phyloP scores from a whole-genome alignment of 2,797 vertebrate species.

The Sparus aurata region DNA sequence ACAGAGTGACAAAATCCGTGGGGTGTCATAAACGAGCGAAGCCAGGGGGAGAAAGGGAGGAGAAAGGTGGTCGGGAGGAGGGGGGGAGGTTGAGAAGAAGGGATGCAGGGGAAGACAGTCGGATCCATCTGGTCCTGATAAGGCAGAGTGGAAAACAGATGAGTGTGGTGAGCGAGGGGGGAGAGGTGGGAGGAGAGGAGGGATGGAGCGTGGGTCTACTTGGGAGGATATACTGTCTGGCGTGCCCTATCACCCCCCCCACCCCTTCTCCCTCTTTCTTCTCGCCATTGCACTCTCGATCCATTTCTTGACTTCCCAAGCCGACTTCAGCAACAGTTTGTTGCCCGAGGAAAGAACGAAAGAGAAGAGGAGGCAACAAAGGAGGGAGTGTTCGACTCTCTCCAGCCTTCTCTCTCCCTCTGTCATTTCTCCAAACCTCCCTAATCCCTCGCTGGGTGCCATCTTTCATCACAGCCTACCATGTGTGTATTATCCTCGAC shows the following conservation, averaged over 20 bases:
- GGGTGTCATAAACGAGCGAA: conserved; percentile 88
- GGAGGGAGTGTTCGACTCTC: conserved; percentile 64
- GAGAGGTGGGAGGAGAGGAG: not conserved
- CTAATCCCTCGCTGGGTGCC: conserved; percentile 79
- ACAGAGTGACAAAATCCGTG: conserved; percentile 94
- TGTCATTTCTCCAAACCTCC: conserved; percentile 63
- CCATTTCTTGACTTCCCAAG: conserved; percentile 61
- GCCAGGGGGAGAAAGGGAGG: conserved; percentile 72
- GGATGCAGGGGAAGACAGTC: conserved; percentile 89
- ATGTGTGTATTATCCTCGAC: conserved; percentile 80
- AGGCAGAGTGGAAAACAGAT: conserved; percentile 92
- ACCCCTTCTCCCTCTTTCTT: conserved; percentile 41
- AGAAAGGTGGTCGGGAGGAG: conserved; percentile 82
- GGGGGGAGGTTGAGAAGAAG: conserved; percentile 43
- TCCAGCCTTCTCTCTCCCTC: conserved; percentile 57
- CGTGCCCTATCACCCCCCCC: conserved; percentile 65
- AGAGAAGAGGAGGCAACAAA: conserved; percentile 71
- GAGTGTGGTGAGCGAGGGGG: conserved; percentile 82
- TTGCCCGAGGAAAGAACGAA: conserved; percentile 61
- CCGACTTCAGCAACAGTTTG: conserved; percentile 64
- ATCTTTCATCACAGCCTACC: conserved; percentile 81
- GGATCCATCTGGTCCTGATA: conserved; percentile 94
- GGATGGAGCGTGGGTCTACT: conserved; percentile 56
- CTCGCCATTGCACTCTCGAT: conserved; percentile 54
- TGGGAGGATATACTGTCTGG: conserved; percentile 79